A percentile compares a stretch with the other conserved stretches of the same genome.
Conservation (phyloP, 2,797 vertebrate species). For the Coilia nasus region DNA sequence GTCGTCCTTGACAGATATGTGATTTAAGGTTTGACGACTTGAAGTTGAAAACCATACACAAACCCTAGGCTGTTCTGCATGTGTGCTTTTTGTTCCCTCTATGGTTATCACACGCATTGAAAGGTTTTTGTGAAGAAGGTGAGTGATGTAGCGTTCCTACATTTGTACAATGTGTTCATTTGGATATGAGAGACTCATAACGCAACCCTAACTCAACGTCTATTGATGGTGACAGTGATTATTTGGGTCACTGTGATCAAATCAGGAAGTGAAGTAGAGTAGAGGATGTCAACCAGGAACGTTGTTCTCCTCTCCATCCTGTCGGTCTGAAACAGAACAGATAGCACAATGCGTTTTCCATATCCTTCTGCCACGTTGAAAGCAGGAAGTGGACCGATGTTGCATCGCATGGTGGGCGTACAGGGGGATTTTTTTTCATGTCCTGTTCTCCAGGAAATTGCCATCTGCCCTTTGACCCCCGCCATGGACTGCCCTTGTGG, state of each 20-base stretch:
- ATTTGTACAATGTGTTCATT: not conserved
- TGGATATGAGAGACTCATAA: not conserved
- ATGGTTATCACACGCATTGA: too few relatives aligned
- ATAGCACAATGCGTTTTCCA: slow-evolving; percentile 62
- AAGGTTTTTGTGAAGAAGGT: not conserved
- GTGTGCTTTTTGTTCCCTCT: too few relatives aligned
- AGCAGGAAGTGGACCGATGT: slow-evolving; percentile 71
- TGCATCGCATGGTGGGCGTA: slow-evolving; percentile 22
- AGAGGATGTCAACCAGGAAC: slow-evolving; percentile 18
- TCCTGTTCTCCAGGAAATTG: slow-evolving; percentile 57
- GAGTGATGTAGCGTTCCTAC: not conserved
- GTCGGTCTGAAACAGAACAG: slow-evolving; percentile 37
- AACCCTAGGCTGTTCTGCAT: not conserved
- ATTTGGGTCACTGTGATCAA: not conserved
- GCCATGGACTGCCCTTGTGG: not conserved
- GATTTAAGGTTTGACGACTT: not conserved
- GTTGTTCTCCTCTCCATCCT: slow-evolving; percentile 47
- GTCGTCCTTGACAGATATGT: not conserved
- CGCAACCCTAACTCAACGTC: not conserved
- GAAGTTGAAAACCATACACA: not conserved
- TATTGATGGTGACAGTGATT: not conserved
- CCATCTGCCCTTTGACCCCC: slow-evolving; percentile 53
- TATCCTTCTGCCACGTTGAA: slow-evolving; percentile 55
- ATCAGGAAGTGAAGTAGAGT: slow-evolving; percentile 21
- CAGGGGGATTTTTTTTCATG: slow-evolving; percentile 44